Conservation (phyloP, 2,113 vertebrate species). For the Chlamydotis undulata region DNA sequence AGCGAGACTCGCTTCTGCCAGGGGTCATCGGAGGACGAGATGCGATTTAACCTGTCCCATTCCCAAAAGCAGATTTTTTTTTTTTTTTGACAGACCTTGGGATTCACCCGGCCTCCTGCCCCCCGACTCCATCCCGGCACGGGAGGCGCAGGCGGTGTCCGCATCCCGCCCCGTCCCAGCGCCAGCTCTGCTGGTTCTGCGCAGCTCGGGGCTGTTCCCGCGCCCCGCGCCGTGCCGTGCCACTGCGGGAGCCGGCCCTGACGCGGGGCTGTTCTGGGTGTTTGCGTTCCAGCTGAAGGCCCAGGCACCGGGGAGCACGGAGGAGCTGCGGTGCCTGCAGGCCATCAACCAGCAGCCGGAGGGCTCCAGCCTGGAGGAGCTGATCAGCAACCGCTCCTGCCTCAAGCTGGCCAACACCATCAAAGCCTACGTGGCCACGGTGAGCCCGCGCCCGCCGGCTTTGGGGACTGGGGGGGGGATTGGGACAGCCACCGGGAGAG, state of each 20-base stretch:
- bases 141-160: rapidly evolving
- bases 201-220: not conserved
- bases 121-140: not conserved
- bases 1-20: not conserved
- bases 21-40: not conserved
- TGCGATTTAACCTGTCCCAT: not conserved
- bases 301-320: constrained; percentile 77
- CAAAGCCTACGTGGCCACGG: constrained; percentile 85
- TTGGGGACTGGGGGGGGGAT: not conserved
- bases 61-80: not conserved
- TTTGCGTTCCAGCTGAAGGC: constrained; percentile 56
- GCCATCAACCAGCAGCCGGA: constrained; percentile 78
- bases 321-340: constrained; percentile 85
- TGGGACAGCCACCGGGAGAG: not conserved
- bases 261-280: not conserved
- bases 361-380: constrained; percentile 76
- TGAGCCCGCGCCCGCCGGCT: not conserved
- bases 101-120: not conserved
- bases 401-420: constrained; percentile 85
- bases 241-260: not conserved
- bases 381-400: constrained; percentile 80
- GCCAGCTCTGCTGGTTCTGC: not conserved
- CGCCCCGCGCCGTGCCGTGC: no score
- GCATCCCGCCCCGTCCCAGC: not conserved
- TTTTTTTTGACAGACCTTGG: not conserved